Conservation (phyloP, 2,113 vertebrate genomes). For the Macrotus californicus region DNA sequence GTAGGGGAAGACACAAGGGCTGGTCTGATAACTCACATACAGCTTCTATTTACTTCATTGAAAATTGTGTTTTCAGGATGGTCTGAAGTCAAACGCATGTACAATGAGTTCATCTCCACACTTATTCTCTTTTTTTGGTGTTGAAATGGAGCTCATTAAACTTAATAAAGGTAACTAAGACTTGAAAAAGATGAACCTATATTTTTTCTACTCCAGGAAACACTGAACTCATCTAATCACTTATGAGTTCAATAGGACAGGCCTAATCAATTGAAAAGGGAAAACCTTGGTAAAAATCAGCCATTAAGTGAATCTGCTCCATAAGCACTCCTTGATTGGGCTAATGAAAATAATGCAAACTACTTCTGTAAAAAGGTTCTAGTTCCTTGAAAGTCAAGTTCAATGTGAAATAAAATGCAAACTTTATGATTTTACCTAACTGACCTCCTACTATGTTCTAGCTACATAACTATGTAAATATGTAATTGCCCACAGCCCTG, state of each 20-base stretch:
- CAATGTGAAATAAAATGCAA: slow-evolving; percentile 9
- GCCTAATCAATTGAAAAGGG: background rate
- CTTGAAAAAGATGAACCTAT: background rate
- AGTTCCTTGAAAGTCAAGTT: background rate
- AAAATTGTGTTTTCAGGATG: background rate
- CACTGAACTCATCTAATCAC: background rate
- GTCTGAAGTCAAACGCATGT: background rate
- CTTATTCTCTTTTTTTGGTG: background rate
- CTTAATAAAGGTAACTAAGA: background rate
- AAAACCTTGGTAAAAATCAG: background rate
- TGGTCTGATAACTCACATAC: background rate
- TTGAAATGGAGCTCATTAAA: slow-evolving; percentile 24
- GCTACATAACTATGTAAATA: background rate
- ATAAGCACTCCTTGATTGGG: background rate
- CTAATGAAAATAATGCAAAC: background rate
- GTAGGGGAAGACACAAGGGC: background rate
- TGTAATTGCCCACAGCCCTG: background rate
- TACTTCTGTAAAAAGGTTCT: background rate
- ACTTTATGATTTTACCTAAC: background rate
- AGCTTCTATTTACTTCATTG: background rate
- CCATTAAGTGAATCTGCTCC: background rate
- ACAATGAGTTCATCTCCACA: background rate
- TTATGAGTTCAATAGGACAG: background rate
- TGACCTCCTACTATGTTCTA: background rate
- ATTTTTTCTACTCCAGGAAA: background rate